phyloP scores from a whole-genome alignment of 1,140 invertebrate species.

The Aphelenchoides avenae region DNA sequence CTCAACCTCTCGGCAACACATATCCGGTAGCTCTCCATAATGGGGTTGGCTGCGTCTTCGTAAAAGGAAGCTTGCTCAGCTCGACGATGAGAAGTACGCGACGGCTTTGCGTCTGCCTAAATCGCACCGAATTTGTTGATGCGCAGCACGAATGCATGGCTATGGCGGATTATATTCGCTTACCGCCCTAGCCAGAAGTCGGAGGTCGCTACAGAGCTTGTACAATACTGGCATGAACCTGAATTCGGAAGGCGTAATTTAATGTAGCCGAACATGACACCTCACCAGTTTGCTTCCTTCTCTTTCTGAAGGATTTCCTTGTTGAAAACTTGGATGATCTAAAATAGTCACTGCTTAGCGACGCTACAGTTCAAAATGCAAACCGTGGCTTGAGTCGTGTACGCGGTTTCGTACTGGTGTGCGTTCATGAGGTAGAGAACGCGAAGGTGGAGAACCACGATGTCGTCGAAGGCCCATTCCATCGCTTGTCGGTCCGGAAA shows the following conservation, averaged over 20 bases:
- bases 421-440: constrained; percentile 27
- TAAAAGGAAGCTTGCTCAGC: constrained; percentile 30
- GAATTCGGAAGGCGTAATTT: constrained; percentile 68
- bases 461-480: constrained; percentile 42
- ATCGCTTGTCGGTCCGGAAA: constrained; percentile 26
- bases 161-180: constrained; percentile 11
- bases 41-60: constrained; percentile 39
- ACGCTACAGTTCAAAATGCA: constrained; percentile 12
- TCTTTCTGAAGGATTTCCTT: constrained; percentile 77
- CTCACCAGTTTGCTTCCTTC: constrained; percentile 67
- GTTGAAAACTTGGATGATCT: constrained; percentile 63
- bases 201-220: constrained; percentile 77
- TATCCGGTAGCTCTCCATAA: constrained; percentile 71
- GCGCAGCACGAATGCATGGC: neutral
- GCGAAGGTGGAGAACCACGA: constrained; percentile 37
- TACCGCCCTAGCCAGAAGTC: constrained; percentile 69
- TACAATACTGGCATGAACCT: constrained; percentile 89
- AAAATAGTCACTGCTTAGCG: neutral
- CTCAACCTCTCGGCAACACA: constrained; percentile 85
- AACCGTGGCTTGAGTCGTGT: constrained; percentile 35
- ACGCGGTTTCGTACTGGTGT: constrained; percentile 30
- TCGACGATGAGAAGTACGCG: constrained; percentile 16
- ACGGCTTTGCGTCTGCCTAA: constrained; percentile 38
- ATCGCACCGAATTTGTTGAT: constrained; percentile 8
- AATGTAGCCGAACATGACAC: neutral